Evolutionary conservation across 2,888 invertebrate species (phyloP).

Genomic region (Microctonus aethiopoides): DNA sequence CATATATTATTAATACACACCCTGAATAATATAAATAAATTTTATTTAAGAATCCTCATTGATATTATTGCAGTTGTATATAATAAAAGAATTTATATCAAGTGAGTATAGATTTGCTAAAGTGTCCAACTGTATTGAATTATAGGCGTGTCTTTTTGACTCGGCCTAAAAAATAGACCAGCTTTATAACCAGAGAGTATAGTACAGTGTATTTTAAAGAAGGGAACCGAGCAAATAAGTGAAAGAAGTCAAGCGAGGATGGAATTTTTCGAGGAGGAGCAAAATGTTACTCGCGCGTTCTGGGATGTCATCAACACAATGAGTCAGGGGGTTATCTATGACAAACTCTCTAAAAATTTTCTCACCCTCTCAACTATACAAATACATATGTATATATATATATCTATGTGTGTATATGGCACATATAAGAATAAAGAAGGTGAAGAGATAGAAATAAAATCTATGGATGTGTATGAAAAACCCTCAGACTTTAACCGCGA

Average conservation of each 20-base stretch:
- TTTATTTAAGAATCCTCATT: too few relatives aligned
- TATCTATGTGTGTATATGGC: not conserved
- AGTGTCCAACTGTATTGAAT: too few relatives aligned
- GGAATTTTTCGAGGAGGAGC: conserved; percentile 35
- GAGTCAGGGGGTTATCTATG: conserved; percentile 58
- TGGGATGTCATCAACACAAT: conserved; percentile 60
- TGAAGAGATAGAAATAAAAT: not conserved
- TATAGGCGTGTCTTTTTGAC: too few relatives aligned
- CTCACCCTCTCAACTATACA: not conserved
- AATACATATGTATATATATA: not conserved
- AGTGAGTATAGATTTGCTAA: too few relatives aligned
- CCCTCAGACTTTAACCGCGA: not conserved
- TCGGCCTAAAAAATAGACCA: too few relatives aligned
- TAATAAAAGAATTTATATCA: too few relatives aligned
- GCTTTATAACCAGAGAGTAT: too few relatives aligned
- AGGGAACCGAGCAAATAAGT: conserved; percentile 10
- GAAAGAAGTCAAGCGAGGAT: conserved; percentile 34
- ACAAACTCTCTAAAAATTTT: conserved; percentile 21
- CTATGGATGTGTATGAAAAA: conserved; percentile 15
- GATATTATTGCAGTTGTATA: too few relatives aligned
- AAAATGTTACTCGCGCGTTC: conserved; percentile 22
- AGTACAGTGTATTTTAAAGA: not conserved
- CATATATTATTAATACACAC: too few relatives aligned
- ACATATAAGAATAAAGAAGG: not conserved
- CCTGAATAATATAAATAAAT: too few relatives aligned